phyloP scores from a whole-genome alignment of 2,888 invertebrate species.

The Callosobruchus maculatus region DNA sequence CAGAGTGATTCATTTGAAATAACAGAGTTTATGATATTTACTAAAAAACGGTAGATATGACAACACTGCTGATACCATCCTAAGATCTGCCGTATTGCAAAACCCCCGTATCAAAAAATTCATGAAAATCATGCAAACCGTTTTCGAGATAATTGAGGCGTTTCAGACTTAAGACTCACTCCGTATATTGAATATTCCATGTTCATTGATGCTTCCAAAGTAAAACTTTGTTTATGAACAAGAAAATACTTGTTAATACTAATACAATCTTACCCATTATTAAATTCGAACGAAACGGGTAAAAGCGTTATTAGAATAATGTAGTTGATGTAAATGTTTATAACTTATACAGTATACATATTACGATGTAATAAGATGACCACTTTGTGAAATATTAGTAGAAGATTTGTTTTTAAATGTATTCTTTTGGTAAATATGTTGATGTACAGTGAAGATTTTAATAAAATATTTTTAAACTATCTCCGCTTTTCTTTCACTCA shows the following conservation, averaged over 20 bases:
- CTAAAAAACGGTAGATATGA: no score
- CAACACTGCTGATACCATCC: no score
- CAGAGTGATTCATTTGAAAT: no score
- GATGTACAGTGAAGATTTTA: slow-evolving; percentile 14
- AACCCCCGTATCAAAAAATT: no score
- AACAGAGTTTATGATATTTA: no score
- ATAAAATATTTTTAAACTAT: slow-evolving; percentile 11
- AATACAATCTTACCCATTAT: not conserved
- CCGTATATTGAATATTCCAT: not conserved
- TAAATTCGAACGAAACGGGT: not conserved
- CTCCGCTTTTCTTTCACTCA: no score
- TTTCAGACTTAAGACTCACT: no score
- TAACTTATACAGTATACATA: not conserved
- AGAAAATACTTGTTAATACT: not conserved
- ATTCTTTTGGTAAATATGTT: slow-evolving; percentile 5
- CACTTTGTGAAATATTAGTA: slow-evolving; percentile 2
- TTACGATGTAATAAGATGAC: not conserved
- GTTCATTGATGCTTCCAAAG: not conserved
- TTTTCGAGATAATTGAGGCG: no score
- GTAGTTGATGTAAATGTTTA: not conserved
- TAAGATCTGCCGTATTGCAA: no score
- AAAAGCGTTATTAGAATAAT: not conserved
- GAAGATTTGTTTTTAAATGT: not conserved
- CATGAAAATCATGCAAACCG: no score
- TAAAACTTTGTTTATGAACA: not conserved